Conservation (phyloP, 2,797 vertebrate species). For the Notamacropus eugenii region DNA sequence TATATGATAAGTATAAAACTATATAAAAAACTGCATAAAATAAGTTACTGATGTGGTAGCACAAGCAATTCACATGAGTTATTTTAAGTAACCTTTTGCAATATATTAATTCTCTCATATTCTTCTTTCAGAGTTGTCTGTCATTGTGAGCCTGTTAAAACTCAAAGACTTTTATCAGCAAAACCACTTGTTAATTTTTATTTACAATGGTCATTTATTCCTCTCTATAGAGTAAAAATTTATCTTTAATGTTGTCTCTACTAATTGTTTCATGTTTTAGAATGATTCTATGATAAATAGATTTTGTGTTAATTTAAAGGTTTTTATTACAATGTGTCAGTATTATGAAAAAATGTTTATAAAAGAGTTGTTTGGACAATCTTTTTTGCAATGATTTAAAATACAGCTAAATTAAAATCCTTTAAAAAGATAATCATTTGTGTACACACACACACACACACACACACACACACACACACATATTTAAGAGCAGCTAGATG, state of each 20-base stretch:
- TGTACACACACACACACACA: too few relatives aligned
- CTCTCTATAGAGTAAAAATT: not conserved
- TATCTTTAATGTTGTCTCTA: slow-evolving; percentile 17
- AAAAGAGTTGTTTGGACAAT: not conserved
- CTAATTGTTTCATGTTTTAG: not conserved
- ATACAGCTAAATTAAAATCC: not conserved
- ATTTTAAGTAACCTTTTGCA: not conserved
- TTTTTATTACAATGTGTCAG: slow-evolving; percentile 1
- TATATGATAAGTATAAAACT: not conserved
- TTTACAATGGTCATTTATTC: not conserved
- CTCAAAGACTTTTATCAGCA: not conserved
- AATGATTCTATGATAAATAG: slow-evolving; percentile 17
- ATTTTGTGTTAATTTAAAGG: slow-evolving; percentile 22
- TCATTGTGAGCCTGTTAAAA: not conserved
- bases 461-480: too few relatives aligned
- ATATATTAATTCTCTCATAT: not conserved
- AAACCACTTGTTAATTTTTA: not conserved
- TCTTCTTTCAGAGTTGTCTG: not conserved
- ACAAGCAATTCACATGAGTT: not conserved
- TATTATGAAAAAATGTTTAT: slow-evolving; percentile 6
- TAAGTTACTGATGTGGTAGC: not conserved
- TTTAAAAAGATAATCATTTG: slow-evolving; percentile 5
- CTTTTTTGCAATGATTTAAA: slow-evolving; percentile 29
- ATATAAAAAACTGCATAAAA: not conserved
- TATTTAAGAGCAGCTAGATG: not conserved